Conservation (phyloP, 2,888 invertebrate genomes). For the Aspidapion aeneum region DNA sequence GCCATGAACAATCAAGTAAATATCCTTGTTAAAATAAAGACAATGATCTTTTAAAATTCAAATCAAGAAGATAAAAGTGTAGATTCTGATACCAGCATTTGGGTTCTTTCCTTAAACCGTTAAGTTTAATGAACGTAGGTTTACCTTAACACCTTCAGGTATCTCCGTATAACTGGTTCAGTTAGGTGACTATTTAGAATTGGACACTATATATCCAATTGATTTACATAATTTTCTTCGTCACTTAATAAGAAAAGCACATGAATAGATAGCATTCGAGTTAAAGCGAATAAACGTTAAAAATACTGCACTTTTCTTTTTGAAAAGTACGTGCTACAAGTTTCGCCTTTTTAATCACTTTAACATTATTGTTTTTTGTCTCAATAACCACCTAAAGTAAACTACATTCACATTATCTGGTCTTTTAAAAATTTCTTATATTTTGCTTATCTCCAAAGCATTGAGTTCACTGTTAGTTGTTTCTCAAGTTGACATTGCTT, state of each 20-base stretch:
- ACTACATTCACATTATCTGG: slow-evolving; percentile 9
- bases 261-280: slow-evolving; percentile 7
- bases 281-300: slow-evolving; percentile 11
- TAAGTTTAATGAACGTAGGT: background rate
- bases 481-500: slow-evolving; percentile 13
- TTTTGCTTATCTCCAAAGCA: slow-evolving; percentile 14
- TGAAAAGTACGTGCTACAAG: slow-evolving; percentile 14
- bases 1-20: slow-evolving; percentile 15
- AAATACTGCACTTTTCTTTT: background rate
- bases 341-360: slow-evolving; percentile 13
- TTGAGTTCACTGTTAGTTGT: slow-evolving; percentile 7
- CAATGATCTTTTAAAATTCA: slow-evolving; percentile 13
- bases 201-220: slow-evolving; percentile 15
- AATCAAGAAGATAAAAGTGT: slow-evolving; percentile 6
- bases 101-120: slow-evolving; percentile 12
- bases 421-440: slow-evolving; percentile 12
- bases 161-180: slow-evolving; percentile 13
- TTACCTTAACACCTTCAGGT: slow-evolving; percentile 10
- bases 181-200: slow-evolving; percentile 12
- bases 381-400: slow-evolving; percentile 16
- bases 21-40: slow-evolving; percentile 13
- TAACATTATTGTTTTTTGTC: slow-evolving; percentile 9
- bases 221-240: slow-evolving; percentile 4
- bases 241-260: slow-evolving; percentile 8
- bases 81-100: slow-evolving; percentile 15